These are phyloP conservation scores for Euborellia annulipes DNA, from an alignment of 1,140 invertebrate genomes.

Conservation along the genomic window DNA sequence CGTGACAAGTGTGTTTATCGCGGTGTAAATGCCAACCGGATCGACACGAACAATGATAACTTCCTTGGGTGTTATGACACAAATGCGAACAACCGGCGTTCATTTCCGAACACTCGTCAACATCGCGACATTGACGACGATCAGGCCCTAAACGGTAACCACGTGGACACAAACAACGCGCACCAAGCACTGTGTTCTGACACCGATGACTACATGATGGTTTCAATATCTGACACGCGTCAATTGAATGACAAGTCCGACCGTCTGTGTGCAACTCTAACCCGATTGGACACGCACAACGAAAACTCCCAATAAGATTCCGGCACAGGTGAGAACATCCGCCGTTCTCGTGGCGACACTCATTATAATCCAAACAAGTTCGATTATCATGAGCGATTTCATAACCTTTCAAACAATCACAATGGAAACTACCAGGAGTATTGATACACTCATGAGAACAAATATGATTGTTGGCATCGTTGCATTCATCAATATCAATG, in stretches of 20 bases:
- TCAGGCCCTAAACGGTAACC: conserved; percentile 27
- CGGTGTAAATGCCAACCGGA: conserved; percentile 23
- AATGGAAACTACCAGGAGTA: conserved; percentile 32
- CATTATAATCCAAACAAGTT: conserved; percentile 28
- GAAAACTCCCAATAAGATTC: conserved; percentile 31
- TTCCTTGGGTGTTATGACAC: conserved; percentile 29
- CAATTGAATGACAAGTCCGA: conserved; percentile 29
- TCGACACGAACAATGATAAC: conserved; percentile 18
- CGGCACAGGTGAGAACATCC: conserved; percentile 36
- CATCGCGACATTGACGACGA: conserved; percentile 28
- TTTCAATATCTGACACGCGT: conserved; percentile 30
- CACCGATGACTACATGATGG: conserved; percentile 32
- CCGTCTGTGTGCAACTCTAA: conserved; percentile 18
- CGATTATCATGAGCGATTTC: conserved; percentile 15
- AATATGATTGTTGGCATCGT: background rate
- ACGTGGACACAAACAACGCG: conserved; percentile 43
- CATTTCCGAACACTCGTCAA: conserved; percentile 31
- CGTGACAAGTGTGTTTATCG: conserved; percentile 25
- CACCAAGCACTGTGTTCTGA: conserved; percentile 26
- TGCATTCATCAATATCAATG: conserved; percentile 2
- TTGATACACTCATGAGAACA: conserved; percentile 40
- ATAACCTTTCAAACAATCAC: conserved; percentile 28
- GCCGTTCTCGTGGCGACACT: conserved; percentile 31
- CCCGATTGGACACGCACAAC: conserved; percentile 31
- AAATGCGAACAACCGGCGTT: conserved; percentile 30